Evolutionary conservation across 1,140 invertebrate species (phyloP), one percentile per base, ranked within the genome.

Genomic region (Trachelipus rathkii): DNA sequence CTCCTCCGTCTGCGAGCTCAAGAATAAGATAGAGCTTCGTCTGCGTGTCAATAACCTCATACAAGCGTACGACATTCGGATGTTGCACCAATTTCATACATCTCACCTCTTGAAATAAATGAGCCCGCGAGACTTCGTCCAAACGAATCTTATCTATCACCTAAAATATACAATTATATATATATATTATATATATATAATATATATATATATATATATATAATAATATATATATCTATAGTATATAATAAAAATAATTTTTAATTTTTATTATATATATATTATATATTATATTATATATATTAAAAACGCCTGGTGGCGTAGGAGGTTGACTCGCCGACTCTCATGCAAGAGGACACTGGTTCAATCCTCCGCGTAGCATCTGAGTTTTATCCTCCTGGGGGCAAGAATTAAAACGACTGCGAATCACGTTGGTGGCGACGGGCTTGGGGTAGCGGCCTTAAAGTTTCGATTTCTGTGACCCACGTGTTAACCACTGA

Each of bases 11-110:
- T n/a, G 95, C 97, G 77, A 98, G 87, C 88, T 99, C 97, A 82
- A 99, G 87, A 83, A 99, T 97, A 83, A 99, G 88, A 86, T 96
- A 96, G 77, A 97, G 87, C 87, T 97, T 96, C 75, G 94, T 95
- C 83, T 95, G 93, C 21, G 97, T 99, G 86, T 99, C 98, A 83
- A 99, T 99, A 69, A 98, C 88, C 89, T 99, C 96, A 86, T 99
- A 99, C 10, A 99, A 87, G 71, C 97, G 88, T 15, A 99, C 97
- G 24, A 99, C 96, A 87, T 99, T 96, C 9, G 90, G 96, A 88
- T 99, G 98, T 85, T 99, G 97, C 13, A 99, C 97, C 82, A 99
- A 86, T 86, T 99, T 99, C 97, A 99, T 99, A 84, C 97, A 99
- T 79, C 95, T 88, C 76, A 97, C 86, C 82, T 95, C 97, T 88